Percentiles rank a stretch among this genome's conserved stretches.
Conservation (phyloP, 2,113 vertebrate species). For the Xenopus laevis region DNA sequence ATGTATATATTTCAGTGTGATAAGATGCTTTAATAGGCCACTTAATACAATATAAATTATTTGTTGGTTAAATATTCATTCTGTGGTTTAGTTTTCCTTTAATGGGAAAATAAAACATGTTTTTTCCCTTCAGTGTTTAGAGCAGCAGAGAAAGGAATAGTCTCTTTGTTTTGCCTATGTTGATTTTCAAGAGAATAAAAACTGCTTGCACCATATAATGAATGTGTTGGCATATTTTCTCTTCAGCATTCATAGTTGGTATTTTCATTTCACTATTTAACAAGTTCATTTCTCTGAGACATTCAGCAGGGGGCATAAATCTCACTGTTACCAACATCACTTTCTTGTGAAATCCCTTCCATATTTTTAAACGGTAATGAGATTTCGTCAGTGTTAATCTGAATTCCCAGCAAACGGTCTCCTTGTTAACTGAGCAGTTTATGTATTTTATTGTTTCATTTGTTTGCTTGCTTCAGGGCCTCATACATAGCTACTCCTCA, state of each 20-base stretch:
- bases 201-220: background rate
- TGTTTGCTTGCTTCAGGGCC: conserved; percentile 25
- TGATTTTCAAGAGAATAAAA: too few species aligned
- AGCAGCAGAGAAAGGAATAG: too few species aligned
- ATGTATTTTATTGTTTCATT: conserved; percentile 40
- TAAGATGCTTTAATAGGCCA: too few species aligned
- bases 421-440: conserved; percentile 39
- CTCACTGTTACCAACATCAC: conserved; percentile 29
- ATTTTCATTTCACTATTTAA: conserved; percentile 27
- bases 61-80: too few species aligned
- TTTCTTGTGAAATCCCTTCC: conserved; percentile 19
- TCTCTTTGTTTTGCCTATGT: too few species aligned
- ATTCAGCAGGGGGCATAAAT: conserved; percentile 33
- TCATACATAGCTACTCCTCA: conserved; percentile 27
- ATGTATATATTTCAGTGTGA: too few species aligned
- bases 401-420: conserved; percentile 37
- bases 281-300: background rate
- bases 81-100: too few species aligned
- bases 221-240: conserved; percentile 2
- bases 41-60: too few species aligned
- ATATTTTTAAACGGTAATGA: conserved; percentile 39
- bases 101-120: too few species aligned
- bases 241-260: conserved; percentile 2
- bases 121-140: too few species aligned
- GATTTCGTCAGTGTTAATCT: conserved; percentile 38